Evolutionary conservation across 2,888 invertebrate species (phyloP).

Genomic region (Ganaspis brasiliensis): DNA sequence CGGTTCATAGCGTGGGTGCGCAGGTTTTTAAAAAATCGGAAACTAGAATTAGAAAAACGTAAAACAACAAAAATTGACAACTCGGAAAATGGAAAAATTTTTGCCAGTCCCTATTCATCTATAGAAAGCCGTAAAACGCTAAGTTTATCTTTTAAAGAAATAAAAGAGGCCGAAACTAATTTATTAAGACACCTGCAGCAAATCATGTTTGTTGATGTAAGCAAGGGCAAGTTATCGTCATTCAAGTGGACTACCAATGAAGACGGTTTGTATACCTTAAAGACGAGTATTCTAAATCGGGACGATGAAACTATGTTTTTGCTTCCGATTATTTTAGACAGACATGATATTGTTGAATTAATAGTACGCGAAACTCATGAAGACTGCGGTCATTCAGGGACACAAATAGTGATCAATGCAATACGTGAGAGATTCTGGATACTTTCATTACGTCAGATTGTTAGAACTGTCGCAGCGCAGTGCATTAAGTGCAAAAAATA

Average conservation of each 20-base stretch:
- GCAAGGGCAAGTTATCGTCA: constrained; percentile 1
- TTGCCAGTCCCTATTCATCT: too few relatives aligned
- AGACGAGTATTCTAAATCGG: constrained; percentile 41
- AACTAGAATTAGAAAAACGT: too few relatives aligned
- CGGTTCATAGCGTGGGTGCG: too few relatives aligned
- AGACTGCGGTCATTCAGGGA: constrained; percentile 56
- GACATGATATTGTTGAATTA: constrained; percentile 13
- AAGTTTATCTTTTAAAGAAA: too few relatives aligned
- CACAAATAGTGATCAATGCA: not conserved
- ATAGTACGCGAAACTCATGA: constrained; percentile 28
- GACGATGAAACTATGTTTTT: constrained; percentile 19
- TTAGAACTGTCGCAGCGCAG: not conserved
- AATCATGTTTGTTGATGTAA: constrained; percentile 15
- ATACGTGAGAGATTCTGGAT: not conserved
- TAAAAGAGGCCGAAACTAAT: too few relatives aligned
- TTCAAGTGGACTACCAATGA: not conserved
- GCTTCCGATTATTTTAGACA: not conserved
- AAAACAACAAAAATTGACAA: too few relatives aligned
- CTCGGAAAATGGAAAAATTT: too few relatives aligned
- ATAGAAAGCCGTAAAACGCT: too few relatives aligned
- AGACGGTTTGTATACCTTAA: not conserved
- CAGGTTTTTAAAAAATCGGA: too few relatives aligned
- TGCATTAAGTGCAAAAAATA: not conserved
- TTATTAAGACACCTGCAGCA: not conserved
- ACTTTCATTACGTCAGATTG: not conserved